Evolutionary conservation across 2,888 invertebrate species (phyloP), one percentile per base, ranked within the genome.

Genomic region (Synanthedon andrenaeformis): DNA sequence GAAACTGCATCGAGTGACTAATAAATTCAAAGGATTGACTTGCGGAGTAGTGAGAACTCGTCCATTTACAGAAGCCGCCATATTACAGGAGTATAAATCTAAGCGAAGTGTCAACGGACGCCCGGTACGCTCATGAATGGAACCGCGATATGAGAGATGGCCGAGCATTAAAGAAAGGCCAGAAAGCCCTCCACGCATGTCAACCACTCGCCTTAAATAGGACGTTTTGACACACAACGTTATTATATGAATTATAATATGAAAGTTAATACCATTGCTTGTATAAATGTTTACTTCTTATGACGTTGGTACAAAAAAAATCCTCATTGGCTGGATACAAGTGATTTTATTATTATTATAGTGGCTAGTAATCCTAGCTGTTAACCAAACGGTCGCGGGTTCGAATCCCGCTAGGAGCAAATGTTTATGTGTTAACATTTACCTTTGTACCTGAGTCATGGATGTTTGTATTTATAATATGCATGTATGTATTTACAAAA

Each of bases 11-110:
- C 65, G 52, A 59, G 66, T 63, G 55, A 67, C 76, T 81, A 83
- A 85, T 85, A 85, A 85, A 84, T 85, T 82, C 78, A 80, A 78
- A 76, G 77, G 74, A 74, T 72, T 79, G 82, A 79, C 80, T 78
- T 67, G 63, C 62, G 59, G 61, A 66, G 69, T 79, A 79, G 83
- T 84, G 84, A 85, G 82, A 85, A 83, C 72, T 76, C 75, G 72
- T 79, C 73, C 79, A 75, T 80, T 76, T 76, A 79, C 83, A 80
- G 83, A 76, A 83, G 85, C 83, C 80, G 83, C 76, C 73, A 72
- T 63, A 70, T 76, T 75, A 79, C 71, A 66, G 65, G 70, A 62
- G 72, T 75, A 86, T 86, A 86, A 86, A 86, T 86, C 86, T 84
- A 82, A 76, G 71, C 70, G 69, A 62, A 76, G 79, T 81, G 82